phyloP scores from a whole-genome alignment of 2,888 invertebrate species.

The Aspidiotus rigidus region DNA sequence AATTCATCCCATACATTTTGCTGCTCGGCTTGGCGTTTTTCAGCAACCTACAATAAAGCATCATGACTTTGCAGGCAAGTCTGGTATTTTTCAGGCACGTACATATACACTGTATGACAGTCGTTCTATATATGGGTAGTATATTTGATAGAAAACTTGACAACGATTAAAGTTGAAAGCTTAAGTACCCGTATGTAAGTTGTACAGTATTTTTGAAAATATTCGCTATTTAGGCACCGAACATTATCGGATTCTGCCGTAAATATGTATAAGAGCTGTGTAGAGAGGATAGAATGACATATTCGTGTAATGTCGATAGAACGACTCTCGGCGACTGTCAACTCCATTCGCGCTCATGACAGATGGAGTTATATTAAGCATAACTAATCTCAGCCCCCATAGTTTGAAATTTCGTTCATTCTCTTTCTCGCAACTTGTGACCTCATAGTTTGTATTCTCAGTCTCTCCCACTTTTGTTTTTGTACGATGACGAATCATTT shows the following conservation, averaged over 20 bases:
- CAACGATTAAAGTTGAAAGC: too few species aligned
- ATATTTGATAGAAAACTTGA: too few species aligned
- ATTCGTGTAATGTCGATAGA: constrained; percentile 27
- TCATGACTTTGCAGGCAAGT: too few species aligned
- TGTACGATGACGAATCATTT: too few species aligned
- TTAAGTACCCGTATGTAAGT: constrained; percentile 4
- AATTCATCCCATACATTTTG: constrained; percentile 27
- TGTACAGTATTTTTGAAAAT: constrained; percentile 24
- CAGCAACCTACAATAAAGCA: too few species aligned
- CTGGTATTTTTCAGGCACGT: too few species aligned
- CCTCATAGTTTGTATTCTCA: too few species aligned
- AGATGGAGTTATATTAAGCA: constrained; percentile 31
- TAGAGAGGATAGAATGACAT: too few species aligned
- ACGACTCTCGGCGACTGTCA: constrained; percentile 31
- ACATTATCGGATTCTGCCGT: constrained; percentile 18
- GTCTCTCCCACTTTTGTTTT: too few species aligned
- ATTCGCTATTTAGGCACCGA: constrained; percentile 10
- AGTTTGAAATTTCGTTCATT: constrained; percentile 15
- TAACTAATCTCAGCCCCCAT: constrained; percentile 26
- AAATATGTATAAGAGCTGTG: too few species aligned
- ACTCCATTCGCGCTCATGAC: constrained; percentile 29
- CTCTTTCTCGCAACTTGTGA: neutral
- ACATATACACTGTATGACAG: too few species aligned
- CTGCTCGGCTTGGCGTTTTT: neutral
- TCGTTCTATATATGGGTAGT: too few species aligned